phyloP scores from a whole-genome alignment of 2,113 vertebrate genomes.

The Larimichthys polyactis region DNA sequence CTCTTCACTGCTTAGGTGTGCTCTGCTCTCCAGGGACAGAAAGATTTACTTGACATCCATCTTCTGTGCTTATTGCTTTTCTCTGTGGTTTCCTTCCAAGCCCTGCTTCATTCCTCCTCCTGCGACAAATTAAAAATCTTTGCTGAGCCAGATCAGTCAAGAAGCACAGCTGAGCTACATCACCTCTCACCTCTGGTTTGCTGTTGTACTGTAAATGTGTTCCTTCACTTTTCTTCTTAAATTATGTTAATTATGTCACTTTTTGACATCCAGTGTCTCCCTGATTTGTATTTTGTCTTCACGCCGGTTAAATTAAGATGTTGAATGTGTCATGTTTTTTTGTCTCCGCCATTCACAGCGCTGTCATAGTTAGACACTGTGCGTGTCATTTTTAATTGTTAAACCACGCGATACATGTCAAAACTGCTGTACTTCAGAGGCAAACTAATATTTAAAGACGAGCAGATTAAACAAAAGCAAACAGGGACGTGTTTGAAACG shows the following conservation, averaged over 20 bases:
- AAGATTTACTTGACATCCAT: background rate
- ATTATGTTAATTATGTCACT: background rate
- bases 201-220: background rate
- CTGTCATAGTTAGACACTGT: slow-evolving; percentile 11
- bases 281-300: background rate
- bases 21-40: background rate
- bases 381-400: background rate
- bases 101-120: background rate
- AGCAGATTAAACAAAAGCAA: background rate
- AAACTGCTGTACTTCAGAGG: background rate
- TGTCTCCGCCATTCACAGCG: background rate
- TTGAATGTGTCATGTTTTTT: background rate
- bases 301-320: background rate
- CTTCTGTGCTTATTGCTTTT: background rate
- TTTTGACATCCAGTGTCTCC: background rate
- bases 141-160: background rate
- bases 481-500: too few species aligned
- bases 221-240: background rate
- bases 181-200: background rate
- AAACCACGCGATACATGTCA: slow-evolving; percentile 8
- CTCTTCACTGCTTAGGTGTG: too few species aligned
- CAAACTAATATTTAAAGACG: background rate
- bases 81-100: background rate
- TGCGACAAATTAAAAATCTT: background rate
- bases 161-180: background rate